Conservation (phyloP, 2,113 vertebrate genomes). For the Fregata magnificens region DNA sequence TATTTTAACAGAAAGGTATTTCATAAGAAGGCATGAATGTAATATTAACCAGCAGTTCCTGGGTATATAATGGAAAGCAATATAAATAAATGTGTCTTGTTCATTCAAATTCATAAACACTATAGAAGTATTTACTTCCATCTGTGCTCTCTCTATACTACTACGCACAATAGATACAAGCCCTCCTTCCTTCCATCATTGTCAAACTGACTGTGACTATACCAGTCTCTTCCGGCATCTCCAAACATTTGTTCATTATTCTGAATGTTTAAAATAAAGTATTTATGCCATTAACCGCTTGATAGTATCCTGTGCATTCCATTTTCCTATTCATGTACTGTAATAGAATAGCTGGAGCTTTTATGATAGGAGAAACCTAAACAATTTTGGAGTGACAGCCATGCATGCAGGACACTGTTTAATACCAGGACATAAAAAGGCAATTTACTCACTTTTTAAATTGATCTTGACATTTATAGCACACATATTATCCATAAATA, state of each 20-base stretch:
- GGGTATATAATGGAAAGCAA: neutral
- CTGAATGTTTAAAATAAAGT: neutral
- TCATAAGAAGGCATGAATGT: neutral
- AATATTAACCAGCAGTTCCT: neutral
- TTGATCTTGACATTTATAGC: slow-evolving; percentile 20
- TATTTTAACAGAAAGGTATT: neutral
- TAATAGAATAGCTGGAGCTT: neutral
- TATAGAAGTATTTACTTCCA: neutral
- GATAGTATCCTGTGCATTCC: neutral
- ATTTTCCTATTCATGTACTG: neutral
- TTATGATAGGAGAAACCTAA: slow-evolving; percentile 7
- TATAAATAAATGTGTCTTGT: neutral
- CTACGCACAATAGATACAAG: neutral
- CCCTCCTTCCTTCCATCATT: neutral
- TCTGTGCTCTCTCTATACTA: neutral
- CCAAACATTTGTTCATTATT: neutral
- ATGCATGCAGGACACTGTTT: neutral
- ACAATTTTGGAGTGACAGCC: slow-evolving; percentile 8
- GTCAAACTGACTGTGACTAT: neutral
- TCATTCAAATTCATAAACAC: neutral
- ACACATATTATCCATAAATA: neutral
- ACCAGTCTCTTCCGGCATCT: neutral
- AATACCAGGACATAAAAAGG: slow-evolving; percentile 22
- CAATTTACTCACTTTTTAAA: slow-evolving; percentile 29
- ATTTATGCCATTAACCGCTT: neutral